Conservation (phyloP, 1,140 invertebrate genomes). For the Pinna nobilis region DNA sequence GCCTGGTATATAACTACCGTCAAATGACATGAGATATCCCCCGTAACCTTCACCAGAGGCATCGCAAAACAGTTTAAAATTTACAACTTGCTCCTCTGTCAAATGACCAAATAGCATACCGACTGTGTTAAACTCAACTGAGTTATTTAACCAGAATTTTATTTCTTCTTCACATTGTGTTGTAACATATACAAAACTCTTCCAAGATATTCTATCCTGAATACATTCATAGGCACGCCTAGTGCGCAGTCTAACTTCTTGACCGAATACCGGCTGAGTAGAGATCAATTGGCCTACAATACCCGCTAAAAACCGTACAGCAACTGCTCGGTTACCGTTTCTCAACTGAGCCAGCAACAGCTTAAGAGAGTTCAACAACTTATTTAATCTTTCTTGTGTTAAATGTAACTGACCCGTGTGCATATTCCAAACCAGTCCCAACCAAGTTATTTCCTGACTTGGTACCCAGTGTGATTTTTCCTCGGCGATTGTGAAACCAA, state of each 20-base stretch:
- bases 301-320: conserved; percentile 11
- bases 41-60: conserved; percentile 4
- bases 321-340: background rate
- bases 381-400: background rate
- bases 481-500: conserved; percentile 3
- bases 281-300: conserved; percentile 18
- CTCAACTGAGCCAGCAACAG: background rate
- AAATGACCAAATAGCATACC: background rate
- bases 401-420: background rate
- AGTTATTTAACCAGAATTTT: background rate
- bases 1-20: background rate
- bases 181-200: background rate
- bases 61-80: conserved; percentile 11
- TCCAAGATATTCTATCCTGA: background rate
- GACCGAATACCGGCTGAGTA: background rate
- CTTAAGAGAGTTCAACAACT: background rate
- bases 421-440: conserved; percentile 5
- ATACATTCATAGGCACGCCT: conserved; percentile 7
- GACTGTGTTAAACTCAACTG: background rate
- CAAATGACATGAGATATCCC: background rate
- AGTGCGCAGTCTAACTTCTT: background rate
- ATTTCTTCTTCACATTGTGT: background rate
- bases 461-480: conserved; percentile 14
- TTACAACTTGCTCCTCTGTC: background rate
- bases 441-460: background rate